These are phyloP conservation scores for Phenganax subtilis DNA, from an alignment of 92 coral and sea anemone species.

Conservation along the genomic window DNA sequence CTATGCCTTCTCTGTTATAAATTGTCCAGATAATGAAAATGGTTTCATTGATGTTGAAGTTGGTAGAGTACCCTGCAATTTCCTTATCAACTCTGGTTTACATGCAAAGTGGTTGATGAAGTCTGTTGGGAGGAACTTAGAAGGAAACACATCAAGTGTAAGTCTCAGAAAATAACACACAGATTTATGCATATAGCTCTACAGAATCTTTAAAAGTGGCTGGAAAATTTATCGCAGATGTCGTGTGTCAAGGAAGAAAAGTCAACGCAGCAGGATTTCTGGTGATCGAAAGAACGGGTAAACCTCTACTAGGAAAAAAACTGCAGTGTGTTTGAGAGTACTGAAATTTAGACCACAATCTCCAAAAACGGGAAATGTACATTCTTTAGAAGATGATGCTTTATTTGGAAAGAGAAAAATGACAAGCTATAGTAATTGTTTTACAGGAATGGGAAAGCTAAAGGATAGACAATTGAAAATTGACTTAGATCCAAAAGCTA, in stretches of 20 bases:
- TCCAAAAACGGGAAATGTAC: neutral
- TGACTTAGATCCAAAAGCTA: slow-evolving; percentile 11
- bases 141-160: slow-evolving; percentile 18
- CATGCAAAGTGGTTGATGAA: slow-evolving; percentile 1
- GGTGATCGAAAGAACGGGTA: slow-evolving; percentile 43
- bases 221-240: slow-evolving; percentile 35
- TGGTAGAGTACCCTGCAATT: neutral
- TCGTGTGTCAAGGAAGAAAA: slow-evolving; percentile 34
- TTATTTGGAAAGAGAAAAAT: neutral
- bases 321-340: neutral
- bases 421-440: neutral
- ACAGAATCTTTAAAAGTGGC: slow-evolving; percentile 35
- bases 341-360: neutral
- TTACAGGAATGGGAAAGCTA: slow-evolving; percentile 22
- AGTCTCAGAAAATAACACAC: slow-evolving; percentile 34
- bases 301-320: slow-evolving; percentile 27
- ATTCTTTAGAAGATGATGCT: neutral
- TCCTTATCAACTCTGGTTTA: neutral
- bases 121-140: neutral
- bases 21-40: neutral
- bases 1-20: slow-evolving; percentile 48
- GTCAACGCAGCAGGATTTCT: slow-evolving; percentile 47
- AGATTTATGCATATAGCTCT: slow-evolving; percentile 31
- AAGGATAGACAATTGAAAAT: slow-evolving; percentile 16
- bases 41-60: slow-evolving; percentile 5